Evolutionary conservation across 2,113 vertebrate genomes (phyloP), one percentile per base, ranked within the genome.

Genomic region (Actenoides lindsayi): DNA sequence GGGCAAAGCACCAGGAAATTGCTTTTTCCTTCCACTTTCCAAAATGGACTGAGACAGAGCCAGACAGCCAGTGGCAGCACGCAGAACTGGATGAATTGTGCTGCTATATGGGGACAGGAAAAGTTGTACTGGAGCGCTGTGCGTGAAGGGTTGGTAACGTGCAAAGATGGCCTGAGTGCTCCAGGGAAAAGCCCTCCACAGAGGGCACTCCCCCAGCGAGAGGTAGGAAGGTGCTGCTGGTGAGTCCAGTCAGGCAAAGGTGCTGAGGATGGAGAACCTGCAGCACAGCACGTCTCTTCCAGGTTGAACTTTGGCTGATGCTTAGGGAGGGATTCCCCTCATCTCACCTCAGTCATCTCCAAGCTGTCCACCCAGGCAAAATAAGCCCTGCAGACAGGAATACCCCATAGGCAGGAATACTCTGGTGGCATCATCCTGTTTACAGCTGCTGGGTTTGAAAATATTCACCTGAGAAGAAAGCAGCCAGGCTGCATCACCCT

Each of bases 71-170:
- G 53, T 35, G 28, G 16, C 8, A 39, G 35, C 31, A 30, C 2
- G 11, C 37, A 63, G 46, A 88, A 18, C 4, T 13, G 31, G 42
- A 60, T 13, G 54, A 35, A 31, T 62, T 86, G 41, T 60, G 13
- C 23, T 67, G 53, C 59, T 68, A 8, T 7, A 20, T 6, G 10
- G 1, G 1, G 16, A 14, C 21, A 27, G 44, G 39, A 69, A 59
- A 79, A n/a, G 48, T 17, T 39, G 51, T 21, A 23, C n/a, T 33
- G 2, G 0, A 44, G 53, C 35, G 13, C 1, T 68, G n/a, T 6
- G 1, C 11, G 10, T 5, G 48, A 73, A 27, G 46, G 18, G 16
- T 6, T 64, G 44, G n/a, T 23, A 33, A 48, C 33, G 41, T 3
- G 15, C 24, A 54, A 54, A 70, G 28, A 30, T 3, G 28, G 31